Conservation (phyloP, 2,888 invertebrate genomes). For the Pammene fasciana region DNA sequence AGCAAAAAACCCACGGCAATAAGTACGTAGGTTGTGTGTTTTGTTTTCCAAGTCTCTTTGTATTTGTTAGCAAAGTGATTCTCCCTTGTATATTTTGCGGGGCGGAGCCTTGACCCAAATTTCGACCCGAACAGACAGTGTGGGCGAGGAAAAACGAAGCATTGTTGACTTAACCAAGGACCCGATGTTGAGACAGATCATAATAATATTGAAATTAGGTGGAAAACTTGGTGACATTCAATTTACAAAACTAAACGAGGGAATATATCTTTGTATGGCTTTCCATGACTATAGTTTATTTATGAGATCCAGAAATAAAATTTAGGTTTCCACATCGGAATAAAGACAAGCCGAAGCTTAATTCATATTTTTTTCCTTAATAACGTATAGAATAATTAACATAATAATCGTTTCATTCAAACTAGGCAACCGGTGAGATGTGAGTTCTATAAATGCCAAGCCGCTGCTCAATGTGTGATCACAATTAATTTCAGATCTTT, state of each 20-base stretch:
- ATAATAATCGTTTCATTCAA: too few species aligned
- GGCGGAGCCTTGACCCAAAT: constrained; percentile 65
- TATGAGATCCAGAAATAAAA: too few species aligned
- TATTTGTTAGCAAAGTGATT: constrained; percentile 50
- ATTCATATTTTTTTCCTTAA: too few species aligned
- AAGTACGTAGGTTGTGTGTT: background rate
- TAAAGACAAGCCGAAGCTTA: too few species aligned
- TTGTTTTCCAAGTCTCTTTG: constrained; percentile 56
- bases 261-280: too few species aligned
- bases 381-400: too few species aligned
- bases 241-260: too few species aligned
- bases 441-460: background rate
- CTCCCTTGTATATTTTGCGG: constrained; percentile 56
- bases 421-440: too few species aligned
- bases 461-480: background rate
- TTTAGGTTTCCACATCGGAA: too few species aligned
- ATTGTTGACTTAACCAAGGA: constrained; percentile 42
- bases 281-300: too few species aligned
- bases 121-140: constrained; percentile 46
- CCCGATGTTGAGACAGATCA: constrained; percentile 20
- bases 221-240: background rate
- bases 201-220: constrained; percentile 17
- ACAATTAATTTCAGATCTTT: constrained; percentile 12
- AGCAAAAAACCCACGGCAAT: background rate
- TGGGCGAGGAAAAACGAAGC: constrained; percentile 36